phyloP scores from a whole-genome alignment of 2,888 invertebrate species.

The Scaptomyza tumidula region DNA sequence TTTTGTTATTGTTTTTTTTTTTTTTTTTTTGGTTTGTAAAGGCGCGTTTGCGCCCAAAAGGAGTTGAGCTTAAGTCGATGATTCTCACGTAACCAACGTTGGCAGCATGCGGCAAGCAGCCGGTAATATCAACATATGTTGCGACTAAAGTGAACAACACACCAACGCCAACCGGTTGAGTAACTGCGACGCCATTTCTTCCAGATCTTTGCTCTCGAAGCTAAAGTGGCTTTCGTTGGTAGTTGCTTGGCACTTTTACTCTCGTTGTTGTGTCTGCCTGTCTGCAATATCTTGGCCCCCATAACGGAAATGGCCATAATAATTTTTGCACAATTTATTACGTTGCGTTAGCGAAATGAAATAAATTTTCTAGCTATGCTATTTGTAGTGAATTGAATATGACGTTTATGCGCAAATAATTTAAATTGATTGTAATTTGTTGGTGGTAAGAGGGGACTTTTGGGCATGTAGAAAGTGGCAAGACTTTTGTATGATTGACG shows the following conservation, averaged over 20 bases:
- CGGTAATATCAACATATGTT: slow-evolving; percentile 59
- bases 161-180: slow-evolving; percentile 71
- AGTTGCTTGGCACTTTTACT: slow-evolving; percentile 66
- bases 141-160: slow-evolving; percentile 44
- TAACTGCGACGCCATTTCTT: slow-evolving; percentile 64
- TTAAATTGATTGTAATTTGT: slow-evolving; percentile 50
- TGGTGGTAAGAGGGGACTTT: slow-evolving; percentile 1
- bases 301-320: slow-evolving; percentile 74
- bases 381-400: slow-evolving; percentile 47
- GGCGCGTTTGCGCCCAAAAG: slow-evolving; percentile 70
- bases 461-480: slow-evolving; percentile 26
- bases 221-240: slow-evolving; percentile 21
- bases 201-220: slow-evolving; percentile 66
- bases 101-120: slow-evolving; percentile 55
- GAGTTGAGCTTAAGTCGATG: slow-evolving; percentile 50
- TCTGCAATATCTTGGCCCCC: slow-evolving; percentile 36
- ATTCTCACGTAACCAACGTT: slow-evolving; percentile 71
- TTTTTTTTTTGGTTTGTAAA: slow-evolving; percentile 8
- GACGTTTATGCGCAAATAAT: slow-evolving; percentile 56
- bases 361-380: slow-evolving; percentile 55
- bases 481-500: slow-evolving; percentile 29
- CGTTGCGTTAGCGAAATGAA: slow-evolving; percentile 65
- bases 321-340: slow-evolving; percentile 74
- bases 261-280: slow-evolving; percentile 55
- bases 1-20: slow-evolving; percentile 54